Conservation (phyloP, 2,888 invertebrate genomes). For the Ophraella communa region DNA sequence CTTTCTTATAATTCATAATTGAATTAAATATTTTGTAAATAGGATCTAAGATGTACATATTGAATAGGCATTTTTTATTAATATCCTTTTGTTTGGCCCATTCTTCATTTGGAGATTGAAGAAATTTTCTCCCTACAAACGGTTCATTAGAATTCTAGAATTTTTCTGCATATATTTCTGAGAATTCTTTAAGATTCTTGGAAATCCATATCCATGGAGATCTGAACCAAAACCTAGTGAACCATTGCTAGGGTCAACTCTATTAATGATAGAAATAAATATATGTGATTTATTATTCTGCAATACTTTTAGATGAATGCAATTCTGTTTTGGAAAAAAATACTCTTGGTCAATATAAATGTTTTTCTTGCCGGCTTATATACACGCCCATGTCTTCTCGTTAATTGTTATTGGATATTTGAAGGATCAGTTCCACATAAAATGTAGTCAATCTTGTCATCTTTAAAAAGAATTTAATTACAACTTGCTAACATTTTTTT, state of each 20-base stretch:
- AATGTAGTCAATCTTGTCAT: too few species aligned
- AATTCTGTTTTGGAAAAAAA: too few species aligned
- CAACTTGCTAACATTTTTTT: too few species aligned
- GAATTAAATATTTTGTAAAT: conserved; percentile 92
- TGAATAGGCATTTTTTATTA: conserved; percentile 96
- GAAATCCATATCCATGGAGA: conserved; percentile 99
- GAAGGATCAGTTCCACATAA: too few species aligned
- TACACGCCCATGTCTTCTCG: too few species aligned
- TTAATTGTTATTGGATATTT: too few species aligned
- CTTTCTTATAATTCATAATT: conserved; percentile 73
- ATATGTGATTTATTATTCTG: too few species aligned
- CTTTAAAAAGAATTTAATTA: too few species aligned
- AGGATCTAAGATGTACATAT: conserved; percentile 98
- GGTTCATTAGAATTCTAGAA: conserved; percentile 98
- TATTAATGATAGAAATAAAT: too few species aligned
- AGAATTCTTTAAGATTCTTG: conserved; percentile 98
- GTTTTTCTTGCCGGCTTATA: too few species aligned
- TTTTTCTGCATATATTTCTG: conserved; percentile 98
- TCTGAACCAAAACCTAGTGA: conserved; percentile 99
- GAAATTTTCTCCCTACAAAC: conserved; percentile 92
- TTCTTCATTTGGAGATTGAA: conserved; percentile 96
- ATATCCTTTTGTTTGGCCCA: conserved; percentile 93
- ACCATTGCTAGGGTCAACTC: conserved; percentile 95
- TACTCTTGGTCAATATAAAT: too few species aligned
- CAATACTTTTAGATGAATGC: too few species aligned